Percentiles rank a stretch among this genome's conserved stretches.
phyloP scores from a whole-genome alignment of 2,888 invertebrate species.

The Calameuta pallipes region DNA sequence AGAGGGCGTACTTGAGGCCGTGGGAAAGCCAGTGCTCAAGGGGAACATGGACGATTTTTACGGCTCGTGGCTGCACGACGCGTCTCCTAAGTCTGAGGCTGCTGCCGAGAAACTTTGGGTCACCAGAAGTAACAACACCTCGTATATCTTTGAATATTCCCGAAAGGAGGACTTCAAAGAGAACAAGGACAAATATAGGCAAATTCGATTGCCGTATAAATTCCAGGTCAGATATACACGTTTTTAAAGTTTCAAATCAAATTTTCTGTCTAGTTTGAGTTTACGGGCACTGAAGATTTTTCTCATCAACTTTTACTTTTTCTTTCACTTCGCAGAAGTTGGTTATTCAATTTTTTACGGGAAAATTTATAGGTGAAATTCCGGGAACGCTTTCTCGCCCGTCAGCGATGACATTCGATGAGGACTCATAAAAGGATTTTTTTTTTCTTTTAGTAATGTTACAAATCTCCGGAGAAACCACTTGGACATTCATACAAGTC shows the following conservation, averaged over 20 bases:
- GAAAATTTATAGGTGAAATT: too few relatives aligned
- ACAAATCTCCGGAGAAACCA: too few relatives aligned
- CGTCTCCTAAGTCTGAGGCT: slow-evolving; percentile 68
- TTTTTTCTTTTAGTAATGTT: too few relatives aligned
- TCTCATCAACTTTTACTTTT: neutral
- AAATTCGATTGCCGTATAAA: slow-evolving; percentile 56
- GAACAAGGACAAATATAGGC: slow-evolving; percentile 68
- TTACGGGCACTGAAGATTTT: neutral
- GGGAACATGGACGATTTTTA: slow-evolving; percentile 80
- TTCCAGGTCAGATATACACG: slow-evolving; percentile 65
- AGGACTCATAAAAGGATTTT: too few relatives aligned
- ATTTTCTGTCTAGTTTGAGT: too few relatives aligned
- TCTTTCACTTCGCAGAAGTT: too few relatives aligned
- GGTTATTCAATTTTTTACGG: too few relatives aligned
- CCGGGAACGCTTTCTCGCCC: too few relatives aligned
- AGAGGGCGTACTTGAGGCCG: slow-evolving; percentile 91
- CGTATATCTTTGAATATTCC: slow-evolving; percentile 80
- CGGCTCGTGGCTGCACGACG: slow-evolving; percentile 90
- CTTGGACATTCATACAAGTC: too few relatives aligned
- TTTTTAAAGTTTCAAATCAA: neutral
- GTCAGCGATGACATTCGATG: too few relatives aligned
- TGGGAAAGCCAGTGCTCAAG: slow-evolving; percentile 94
- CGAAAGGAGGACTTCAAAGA: slow-evolving; percentile 72
- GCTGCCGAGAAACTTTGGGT: slow-evolving; percentile 84
- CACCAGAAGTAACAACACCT: slow-evolving; percentile 81